phyloP scores from a whole-genome alignment of 2,888 invertebrate species.

The Leptarthrus brevirostris region DNA sequence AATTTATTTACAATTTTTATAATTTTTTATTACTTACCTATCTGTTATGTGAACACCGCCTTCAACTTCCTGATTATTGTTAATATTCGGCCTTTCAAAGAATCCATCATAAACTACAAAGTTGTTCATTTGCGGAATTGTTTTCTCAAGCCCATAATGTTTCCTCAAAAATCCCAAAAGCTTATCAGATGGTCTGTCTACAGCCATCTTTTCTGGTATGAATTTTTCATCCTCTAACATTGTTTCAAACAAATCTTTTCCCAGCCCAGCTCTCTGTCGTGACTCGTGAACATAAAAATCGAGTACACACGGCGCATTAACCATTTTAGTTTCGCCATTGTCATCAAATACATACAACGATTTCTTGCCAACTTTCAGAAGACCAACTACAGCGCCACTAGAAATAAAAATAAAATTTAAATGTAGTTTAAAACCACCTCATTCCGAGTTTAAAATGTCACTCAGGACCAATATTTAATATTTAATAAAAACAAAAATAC shows the following conservation, averaged over 20 bases:
- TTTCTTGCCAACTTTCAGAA: conserved; percentile 91
- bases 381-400: conserved; percentile 83
- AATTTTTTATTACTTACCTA: conserved; percentile 60
- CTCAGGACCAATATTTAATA: conserved; percentile 17
- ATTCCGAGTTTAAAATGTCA: not conserved
- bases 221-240: conserved; percentile 83
- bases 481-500: conserved; percentile 8
- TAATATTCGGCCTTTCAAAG: conserved; percentile 68
- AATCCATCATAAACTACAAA: conserved; percentile 88
- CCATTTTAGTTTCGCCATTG: conserved; percentile 77
- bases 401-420: conserved; percentile 58
- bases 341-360: conserved; percentile 87
- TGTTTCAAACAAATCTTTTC: conserved; percentile 84
- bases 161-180: conserved; percentile 86
- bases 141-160: conserved; percentile 76
- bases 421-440: conserved; percentile 14
- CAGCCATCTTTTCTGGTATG: conserved; percentile 80
- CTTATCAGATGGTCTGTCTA: conserved; percentile 93
- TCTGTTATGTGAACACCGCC: conserved; percentile 61
- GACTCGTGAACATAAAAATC: conserved; percentile 93
- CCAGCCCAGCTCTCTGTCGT: conserved; percentile 86
- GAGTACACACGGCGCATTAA: conserved; percentile 86
- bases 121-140: conserved; percentile 87
- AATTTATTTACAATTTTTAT: no score
- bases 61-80: conserved; percentile 57